Conservation (phyloP, 92 coral and sea anemone genomes). For the Plumapathes pennacea region DNA sequence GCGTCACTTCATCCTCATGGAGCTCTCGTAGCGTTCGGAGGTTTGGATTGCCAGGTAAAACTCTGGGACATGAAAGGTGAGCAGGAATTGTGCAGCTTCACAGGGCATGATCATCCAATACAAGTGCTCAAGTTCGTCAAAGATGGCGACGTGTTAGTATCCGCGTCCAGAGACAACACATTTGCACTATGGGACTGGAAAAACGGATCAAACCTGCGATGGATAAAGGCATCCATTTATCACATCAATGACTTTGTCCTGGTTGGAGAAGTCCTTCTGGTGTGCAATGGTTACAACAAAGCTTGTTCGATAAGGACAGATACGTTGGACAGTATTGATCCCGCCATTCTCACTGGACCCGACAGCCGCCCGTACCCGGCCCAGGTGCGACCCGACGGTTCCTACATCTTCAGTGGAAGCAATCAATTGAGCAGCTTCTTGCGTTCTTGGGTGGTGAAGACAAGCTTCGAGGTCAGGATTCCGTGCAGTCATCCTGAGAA, state of each 20-base stretch:
- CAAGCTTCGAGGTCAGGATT: slow-evolving; percentile 28
- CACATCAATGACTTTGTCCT: slow-evolving; percentile 26
- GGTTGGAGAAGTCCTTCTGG: slow-evolving; percentile 8
- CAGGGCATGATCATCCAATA: slow-evolving; percentile 35
- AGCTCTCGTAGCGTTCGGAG: slow-evolving; percentile 31
- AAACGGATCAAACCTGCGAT: not conserved
- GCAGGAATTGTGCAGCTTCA: not conserved
- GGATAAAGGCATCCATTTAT: slow-evolving; percentile 33
- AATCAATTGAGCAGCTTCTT: slow-evolving; percentile 2
- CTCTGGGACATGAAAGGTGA: slow-evolving; percentile 22
- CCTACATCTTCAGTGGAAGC: slow-evolving; percentile 26
- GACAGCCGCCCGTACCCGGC: slow-evolving; percentile 39
- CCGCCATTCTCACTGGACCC: no score
- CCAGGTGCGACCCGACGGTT: slow-evolving; percentile 20
- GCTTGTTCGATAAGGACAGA: no score
- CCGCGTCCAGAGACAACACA: slow-evolving; percentile 40
- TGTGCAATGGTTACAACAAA: slow-evolving; percentile 29
- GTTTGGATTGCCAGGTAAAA: slow-evolving; percentile 26
- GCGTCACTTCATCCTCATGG: slow-evolving; percentile 33
- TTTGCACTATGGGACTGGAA: slow-evolving; percentile 46
- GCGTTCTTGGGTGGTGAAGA: slow-evolving; percentile 35
- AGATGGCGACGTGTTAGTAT: slow-evolving; percentile 24
- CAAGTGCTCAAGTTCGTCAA: slow-evolving; percentile 25
- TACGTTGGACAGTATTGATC: no score
- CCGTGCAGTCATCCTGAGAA: slow-evolving; percentile 18